Evolutionary conservation across 2,888 invertebrate species (phyloP), one percentile per base, ranked within the genome.

Genomic region (Drosophila longiperda): DNA sequence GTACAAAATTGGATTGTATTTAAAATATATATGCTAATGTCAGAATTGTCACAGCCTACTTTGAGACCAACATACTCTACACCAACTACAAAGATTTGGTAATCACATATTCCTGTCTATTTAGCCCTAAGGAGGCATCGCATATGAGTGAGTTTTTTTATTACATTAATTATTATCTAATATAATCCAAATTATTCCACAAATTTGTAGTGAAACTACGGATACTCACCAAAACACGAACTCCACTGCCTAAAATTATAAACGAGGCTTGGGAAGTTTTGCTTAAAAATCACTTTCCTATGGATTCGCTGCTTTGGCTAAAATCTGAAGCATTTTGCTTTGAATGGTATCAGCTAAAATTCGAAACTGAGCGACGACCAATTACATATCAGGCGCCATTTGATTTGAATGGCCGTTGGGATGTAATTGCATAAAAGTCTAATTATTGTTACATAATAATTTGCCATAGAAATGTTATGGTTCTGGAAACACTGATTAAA

Each of bases 381-480:
- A 63, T 53, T 0, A 0, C 26, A 2, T 82, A 5, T 20, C 57
- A 62, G 20, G 72, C 80, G 6, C 87, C 87, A 4, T 73, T 73
- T 17, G 65, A 69, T 64, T 9, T 9, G 0, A 40, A 15, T 7
- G 70, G 49, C 11, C 54, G 52, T 23, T 52, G 70, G 26, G 32
- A 45, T 20, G n/a, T 85, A 71, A 88, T 83, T 73, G 64, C 68
- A 80, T 71, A 80, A 82, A 66, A 78, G 63, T 68, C 66, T 62
- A 77, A 87, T 87, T 87, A 75, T 85, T 82, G 54, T 72, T 69
- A 58, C 65, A 82, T 79, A 66, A 72, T 38, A 55, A n/a, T 53
- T 72, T 78, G 62, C 57, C 71, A 40, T 59, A 50, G 62, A 52
- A 62, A 66, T 36, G 64, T 75, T 71, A 57, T 36, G 23, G 55